Evolutionary conservation across 30 jellyfish, hydroid and myxozoan genomes (phyloP), one percentile per base, ranked within the genome.

Genomic region (Cassiopea andromeda): DNA sequence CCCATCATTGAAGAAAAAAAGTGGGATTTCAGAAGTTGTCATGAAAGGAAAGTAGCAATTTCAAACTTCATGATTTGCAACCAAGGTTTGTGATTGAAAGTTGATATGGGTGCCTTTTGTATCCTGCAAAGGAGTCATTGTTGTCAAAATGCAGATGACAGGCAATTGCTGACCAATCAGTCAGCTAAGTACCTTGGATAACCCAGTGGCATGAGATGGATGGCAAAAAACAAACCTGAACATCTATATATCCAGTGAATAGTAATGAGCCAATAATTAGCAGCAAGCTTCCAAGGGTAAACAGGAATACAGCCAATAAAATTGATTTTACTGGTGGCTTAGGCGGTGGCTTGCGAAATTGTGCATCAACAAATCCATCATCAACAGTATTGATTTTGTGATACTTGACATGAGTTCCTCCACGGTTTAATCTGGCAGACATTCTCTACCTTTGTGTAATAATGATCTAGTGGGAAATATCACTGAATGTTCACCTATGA

Each of bases 301-400:
- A 94, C 77, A 94, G 93, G 71, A 94, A 94, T 17, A 89, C 72
- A 2, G 98, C 98, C 72, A 94, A 74, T 38, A 94, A 93, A 58
- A 94, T 94, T 18, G 98, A 90, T 73, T 94, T 94, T 54, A 18
- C 19, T 7, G 98, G 98, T 14, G 94, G 90, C 64, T 86, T 90
- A 38, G 98, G 97, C 9, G 94, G 94, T 10, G 98, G 98, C 78
- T 81, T 78, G 44, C 81, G 72, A 77, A 94, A 94, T 87, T 93
- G 98, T 48, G 97, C 97, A 87, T 90, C 98, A 47, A 90, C 82
- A 74, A 78, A 94, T 12, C 96, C 98, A 85, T 94, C 97, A 73
- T 94, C 97, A 78, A 91, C 88, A 9, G 86, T 43, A 13, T 81
- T 81, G 6, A 94, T 48, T 77, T 90, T 84, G 87, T 94, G 98